Conservation (phyloP, 2,888 invertebrate genomes). For the Encarsia formosa region DNA sequence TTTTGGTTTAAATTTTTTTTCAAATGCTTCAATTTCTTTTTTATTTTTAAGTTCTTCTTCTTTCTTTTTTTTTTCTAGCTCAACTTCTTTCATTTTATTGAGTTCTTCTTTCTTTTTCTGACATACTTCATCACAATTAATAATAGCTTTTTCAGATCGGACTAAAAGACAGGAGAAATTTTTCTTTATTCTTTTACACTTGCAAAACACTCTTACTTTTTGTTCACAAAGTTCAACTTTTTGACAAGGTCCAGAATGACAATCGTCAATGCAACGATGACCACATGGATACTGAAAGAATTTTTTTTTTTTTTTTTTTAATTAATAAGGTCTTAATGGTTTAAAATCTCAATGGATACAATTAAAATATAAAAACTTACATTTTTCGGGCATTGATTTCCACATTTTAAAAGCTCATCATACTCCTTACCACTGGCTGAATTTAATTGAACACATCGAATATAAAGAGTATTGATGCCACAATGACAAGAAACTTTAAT, state of each 20-base stretch:
- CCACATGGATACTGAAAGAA: conserved; percentile 70
- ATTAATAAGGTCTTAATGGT: not conserved
- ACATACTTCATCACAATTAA: conserved; percentile 67
- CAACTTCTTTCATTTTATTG: conserved; percentile 55
- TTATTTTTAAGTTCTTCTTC: conserved; percentile 67
- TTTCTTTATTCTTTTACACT: conserved; percentile 73
- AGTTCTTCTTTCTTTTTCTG: conserved; percentile 56
- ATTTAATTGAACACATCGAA: conserved; percentile 69
- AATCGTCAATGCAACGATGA: conserved; percentile 72
- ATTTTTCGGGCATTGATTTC: conserved; percentile 80
- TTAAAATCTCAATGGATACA: not conserved
- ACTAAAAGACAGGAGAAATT: conserved; percentile 54
- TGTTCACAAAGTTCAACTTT: conserved; percentile 68
- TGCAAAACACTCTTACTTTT: conserved; percentile 74
- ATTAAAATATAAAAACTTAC: conserved; percentile 51
- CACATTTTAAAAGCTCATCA: conserved; percentile 59
- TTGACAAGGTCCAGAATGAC: conserved; percentile 71
- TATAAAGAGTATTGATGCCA: conserved; percentile 68
- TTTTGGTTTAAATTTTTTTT: conserved; percentile 63
- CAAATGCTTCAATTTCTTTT: conserved; percentile 70
- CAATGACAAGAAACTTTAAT: conserved; percentile 78
- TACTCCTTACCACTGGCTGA: conserved; percentile 52
- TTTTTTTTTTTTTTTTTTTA: no score
- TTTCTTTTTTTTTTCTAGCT: conserved; percentile 57
- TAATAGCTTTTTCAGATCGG: conserved; percentile 49